Evolutionary conservation across 2,888 invertebrate species (phyloP), one percentile per base, ranked within the genome.

Genomic region (Emmelina monodactyla): DNA sequence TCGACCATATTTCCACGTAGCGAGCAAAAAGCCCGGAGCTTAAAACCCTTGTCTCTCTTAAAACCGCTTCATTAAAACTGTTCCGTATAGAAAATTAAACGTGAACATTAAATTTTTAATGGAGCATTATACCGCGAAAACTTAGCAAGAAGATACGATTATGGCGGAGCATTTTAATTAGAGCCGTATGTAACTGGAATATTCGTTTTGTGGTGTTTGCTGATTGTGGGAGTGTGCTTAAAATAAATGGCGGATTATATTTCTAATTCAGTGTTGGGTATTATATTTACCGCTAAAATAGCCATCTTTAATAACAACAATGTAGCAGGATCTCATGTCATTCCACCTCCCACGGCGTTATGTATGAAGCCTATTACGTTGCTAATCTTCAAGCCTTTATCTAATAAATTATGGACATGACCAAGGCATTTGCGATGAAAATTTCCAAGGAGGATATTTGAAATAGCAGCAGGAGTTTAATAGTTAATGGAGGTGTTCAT

Each of bases 351-450:
- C 46, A 44, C 44, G 39, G 66, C 41, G 67, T 73, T 57, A 71
- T 58, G 58, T 69, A 73, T 63, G 57, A 55, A 58, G 51, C 51
- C 62, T 61, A 68, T 71, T 70, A 70, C 50, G 54, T 50, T 57
- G 59, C 60, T 70, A 72, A 72, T 70, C 71, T 67, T 59, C 51
- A 61, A 68, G 61, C 66, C 65, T 62, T 66, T 58, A 62, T 58
- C 57, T 60, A 58, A 62, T 68, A 68, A 67, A 67, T 69, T 69
- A 70, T 64, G 56, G 55, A 47, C 53, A 52, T 49, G 44, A 43
- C 50, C 42, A 41, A 43, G 39, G 48, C 51, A 52, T 55, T 49
- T 45, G 41, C 44, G 49, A 42, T 4, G 50, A 59, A 61, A 54
- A 59, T 58, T 50, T 52, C 47, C 50, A 48, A 46, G 37, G 31